A percentile compares a stretch with the other conserved stretches of the same genome.
Conservation (phyloP, 2,888 invertebrate species). For the Diarsia rubi region DNA sequence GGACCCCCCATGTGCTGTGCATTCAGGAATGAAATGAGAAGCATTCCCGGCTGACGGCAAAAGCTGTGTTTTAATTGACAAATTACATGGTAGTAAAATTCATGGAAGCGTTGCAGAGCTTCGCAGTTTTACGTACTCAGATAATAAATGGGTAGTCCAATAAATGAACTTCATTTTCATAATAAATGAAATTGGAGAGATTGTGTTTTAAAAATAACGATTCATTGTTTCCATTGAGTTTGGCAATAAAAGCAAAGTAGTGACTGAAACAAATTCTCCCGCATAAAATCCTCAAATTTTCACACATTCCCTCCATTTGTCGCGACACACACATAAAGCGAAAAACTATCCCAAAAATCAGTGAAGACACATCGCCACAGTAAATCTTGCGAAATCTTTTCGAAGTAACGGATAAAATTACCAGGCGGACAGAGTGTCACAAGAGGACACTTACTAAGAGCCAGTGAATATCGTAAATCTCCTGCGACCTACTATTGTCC, state of each 20-base stretch:
- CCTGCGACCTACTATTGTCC: conserved; percentile 58
- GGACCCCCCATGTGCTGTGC: conserved; percentile 18
- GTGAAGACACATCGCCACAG: conserved; percentile 48
- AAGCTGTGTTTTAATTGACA: conserved; percentile 48
- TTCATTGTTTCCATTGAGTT: neutral
- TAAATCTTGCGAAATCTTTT: conserved; percentile 55
- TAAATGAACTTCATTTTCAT: conserved; percentile 27
- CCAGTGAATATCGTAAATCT: conserved; percentile 64
- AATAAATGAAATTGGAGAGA: neutral
- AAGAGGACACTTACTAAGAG: conserved; percentile 62
- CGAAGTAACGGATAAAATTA: conserved; percentile 55
- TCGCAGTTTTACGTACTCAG: conserved; percentile 11
- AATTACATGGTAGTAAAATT: conserved; percentile 36
- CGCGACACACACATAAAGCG: conserved; percentile 33
- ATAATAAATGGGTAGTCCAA: conserved; percentile 16
- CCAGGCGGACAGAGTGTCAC: conserved; percentile 52
- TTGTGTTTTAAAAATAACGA: neutral
- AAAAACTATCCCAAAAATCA: conserved; percentile 47
- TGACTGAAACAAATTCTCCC: neutral
- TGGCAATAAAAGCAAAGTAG: neutral
- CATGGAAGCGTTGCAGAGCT: conserved; percentile 16
- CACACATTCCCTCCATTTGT: conserved; percentile 37
- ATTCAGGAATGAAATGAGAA: conserved; percentile 49
- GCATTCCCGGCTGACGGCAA: conserved; percentile 39
- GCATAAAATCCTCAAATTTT: conserved; percentile 15